Conservation (phyloP, 2,888 invertebrate genomes). For the Lasioglossum pauxillum region DNA sequence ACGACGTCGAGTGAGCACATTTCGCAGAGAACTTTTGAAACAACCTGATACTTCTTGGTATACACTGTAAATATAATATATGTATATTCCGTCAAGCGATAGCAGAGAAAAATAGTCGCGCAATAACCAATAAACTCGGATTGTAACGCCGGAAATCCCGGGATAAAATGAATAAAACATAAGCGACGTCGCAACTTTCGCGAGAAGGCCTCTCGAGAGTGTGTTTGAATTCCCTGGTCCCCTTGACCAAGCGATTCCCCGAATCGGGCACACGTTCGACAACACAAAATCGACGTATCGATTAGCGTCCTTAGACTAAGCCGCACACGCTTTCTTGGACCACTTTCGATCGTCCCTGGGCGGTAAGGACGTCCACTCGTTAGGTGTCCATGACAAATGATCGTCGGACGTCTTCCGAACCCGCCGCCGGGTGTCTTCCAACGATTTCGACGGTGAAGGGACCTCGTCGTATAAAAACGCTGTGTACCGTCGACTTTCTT, state of each 20-base stretch:
- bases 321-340: constrained; percentile 18
- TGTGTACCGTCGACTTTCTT: constrained; percentile 21
- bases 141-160: constrained; percentile 17
- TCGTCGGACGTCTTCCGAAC: constrained; percentile 19
- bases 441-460: constrained; percentile 61
- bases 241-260: constrained; percentile 20
- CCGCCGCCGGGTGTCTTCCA: constrained; percentile 24
- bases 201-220: neutral
- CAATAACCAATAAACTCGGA: neutral
- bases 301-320: constrained; percentile 35
- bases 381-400: constrained; percentile 38
- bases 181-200: neutral
- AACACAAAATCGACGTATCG: neutral
- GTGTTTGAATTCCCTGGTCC: neutral
- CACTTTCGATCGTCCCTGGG: constrained; percentile 76
- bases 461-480: constrained; percentile 62
- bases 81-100: neutral
- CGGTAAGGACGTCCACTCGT: constrained; percentile 75
- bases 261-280: neutral
- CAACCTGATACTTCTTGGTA: too few species aligned
- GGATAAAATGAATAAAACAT: constrained; percentile 44
- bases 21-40: too few species aligned
- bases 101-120: neutral
- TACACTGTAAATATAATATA: too few species aligned
- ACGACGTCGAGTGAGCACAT: too few species aligned